A percentile compares a stretch with the other conserved stretches of the same genome.
These are phyloP conservation scores for Lepisosteus osseus DNA, from an alignment of 2,113 vertebrate species.

Conservation along the genomic window DNA sequence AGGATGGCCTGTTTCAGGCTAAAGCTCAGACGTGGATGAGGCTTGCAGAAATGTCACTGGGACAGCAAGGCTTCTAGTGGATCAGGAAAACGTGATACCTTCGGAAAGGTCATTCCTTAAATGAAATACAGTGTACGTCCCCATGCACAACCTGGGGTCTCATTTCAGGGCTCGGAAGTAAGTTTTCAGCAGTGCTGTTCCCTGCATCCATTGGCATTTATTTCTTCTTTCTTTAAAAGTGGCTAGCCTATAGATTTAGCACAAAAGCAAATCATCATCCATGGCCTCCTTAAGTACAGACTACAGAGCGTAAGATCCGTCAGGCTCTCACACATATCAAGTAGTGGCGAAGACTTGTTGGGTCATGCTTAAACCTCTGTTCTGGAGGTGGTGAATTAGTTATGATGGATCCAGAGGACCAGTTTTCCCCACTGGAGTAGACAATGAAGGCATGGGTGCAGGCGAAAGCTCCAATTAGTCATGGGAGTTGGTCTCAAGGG, in stretches of 20 bases:
- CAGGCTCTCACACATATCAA: slow-evolving; percentile 1
- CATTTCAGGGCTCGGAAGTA: too few species aligned
- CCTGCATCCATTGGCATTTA: too few species aligned
- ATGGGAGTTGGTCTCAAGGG: too few species aligned
- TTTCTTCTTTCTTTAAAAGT: too few species aligned
- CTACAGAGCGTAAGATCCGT: background rate
- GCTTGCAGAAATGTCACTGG: background rate
- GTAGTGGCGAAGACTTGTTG: background rate
- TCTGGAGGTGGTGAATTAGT: too few species aligned
- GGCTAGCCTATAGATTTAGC: background rate
- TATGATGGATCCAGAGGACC: too few species aligned
- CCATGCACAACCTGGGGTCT: background rate
- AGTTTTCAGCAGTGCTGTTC: too few species aligned
- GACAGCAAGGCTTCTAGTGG: slow-evolving; percentile 5
- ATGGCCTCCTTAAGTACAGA: background rate
- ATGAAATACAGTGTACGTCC: background rate
- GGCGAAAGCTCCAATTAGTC: too few species aligned
- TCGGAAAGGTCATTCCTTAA: slow-evolving; percentile 13
- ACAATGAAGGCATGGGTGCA: too few species aligned
- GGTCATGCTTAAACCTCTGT: too few species aligned
- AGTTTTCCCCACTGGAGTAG: too few species aligned
- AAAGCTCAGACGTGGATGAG: slow-evolving; percentile 10
- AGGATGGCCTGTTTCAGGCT: slow-evolving; percentile 6
- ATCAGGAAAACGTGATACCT: background rate
- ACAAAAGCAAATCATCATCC: background rate